Base-by-base conservation (phyloP, 2,113 vertebrate genomes). In the Poeciliopsis prolifica region DNA sequence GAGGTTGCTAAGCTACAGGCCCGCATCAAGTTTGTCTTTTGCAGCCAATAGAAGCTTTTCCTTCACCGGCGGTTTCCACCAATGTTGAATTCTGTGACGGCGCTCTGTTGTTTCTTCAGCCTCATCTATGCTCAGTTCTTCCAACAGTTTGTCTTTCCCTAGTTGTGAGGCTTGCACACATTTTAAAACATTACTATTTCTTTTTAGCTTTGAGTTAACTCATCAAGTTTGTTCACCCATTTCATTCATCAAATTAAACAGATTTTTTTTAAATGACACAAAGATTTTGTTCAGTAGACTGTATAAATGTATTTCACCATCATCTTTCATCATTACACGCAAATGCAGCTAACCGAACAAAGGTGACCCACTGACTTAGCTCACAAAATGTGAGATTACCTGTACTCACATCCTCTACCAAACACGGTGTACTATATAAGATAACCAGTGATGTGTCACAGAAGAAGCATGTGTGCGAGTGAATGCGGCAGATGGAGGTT, bases 1-100 rank as follows among this genome's bases (percentile, higher is more conserved):
- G 84, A 70, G 86, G 92, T 93, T 93, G 92, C 92, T 92, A 89
- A 88, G 91, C 83, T 91, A 93, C 92, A 81, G 40, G 87, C 86
- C 86, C 81, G 85, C 81, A 86, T 82, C 84, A 87, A 80, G 74
- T 81, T 75, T 68, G 62, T 70, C 80, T 69, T 79, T 68, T 63
- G 44, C 28, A 68, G 80, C 83, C 85, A 88, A 83, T 85, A 72
- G 76, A 70, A 75, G 65, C 81, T 74, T 83, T 70, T 75, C 77
- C 74, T 79, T 84, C 35, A 72, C 80, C 42, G 40, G 44, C 69
- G 51, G 58, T 81, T 89, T 81, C 76, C 77, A 88, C 73, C 73
- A 65, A 87, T 78, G 70, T 66, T 67, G 60, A 68, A 61, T 79
- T 84, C 70, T 84, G 68, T 81, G 61, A 42, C 42, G 81, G 29